A percentile compares a stretch with the other conserved stretches of the same genome.
Evolutionary conservation across 2,888 invertebrate genomes (phyloP).

Genomic region (Hylaea fasciaria): DNA sequence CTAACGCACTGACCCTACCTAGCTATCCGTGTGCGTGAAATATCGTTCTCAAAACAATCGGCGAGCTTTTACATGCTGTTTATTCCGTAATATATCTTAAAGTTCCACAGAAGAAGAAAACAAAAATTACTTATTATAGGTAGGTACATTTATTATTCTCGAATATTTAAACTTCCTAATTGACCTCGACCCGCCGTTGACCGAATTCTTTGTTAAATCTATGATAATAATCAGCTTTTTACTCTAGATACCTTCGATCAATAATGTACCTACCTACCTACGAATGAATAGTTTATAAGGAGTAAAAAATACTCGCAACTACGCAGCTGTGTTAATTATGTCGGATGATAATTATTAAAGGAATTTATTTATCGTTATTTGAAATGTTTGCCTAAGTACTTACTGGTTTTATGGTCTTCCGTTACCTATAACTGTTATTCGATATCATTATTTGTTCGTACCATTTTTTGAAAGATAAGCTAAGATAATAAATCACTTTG

Average conservation of each 20-base stretch:
- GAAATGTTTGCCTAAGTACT: not conserved
- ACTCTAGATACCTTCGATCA: too few relatives aligned
- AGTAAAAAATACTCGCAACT: constrained; percentile 12
- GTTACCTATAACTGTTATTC: constrained; percentile 5
- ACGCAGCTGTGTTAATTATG: not conserved
- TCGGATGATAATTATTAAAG: not conserved
- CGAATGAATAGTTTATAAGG: too few relatives aligned
- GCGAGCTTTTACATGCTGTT: too few relatives aligned
- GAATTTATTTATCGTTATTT: not conserved
- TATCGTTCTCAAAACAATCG: too few relatives aligned
- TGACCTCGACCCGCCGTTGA: constrained; percentile 13
- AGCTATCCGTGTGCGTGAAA: too few relatives aligned
- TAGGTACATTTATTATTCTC: too few relatives aligned
- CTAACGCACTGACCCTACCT: too few relatives aligned
- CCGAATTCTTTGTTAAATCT: constrained; percentile 24
- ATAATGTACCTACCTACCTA: constrained; percentile 4
- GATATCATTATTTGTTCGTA: constrained; percentile 7
- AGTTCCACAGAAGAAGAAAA: too few relatives aligned
- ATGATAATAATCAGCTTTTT: constrained; percentile 3
- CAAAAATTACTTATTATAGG: too few relatives aligned
- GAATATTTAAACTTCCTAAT: not conserved
- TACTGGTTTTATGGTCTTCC: constrained; percentile 15
- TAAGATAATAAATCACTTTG: constrained; percentile 15
- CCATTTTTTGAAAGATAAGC: constrained; percentile 3
- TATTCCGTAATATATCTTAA: too few relatives aligned